These are phyloP conservation scores for Atherinomorus stipes DNA, from an alignment of 2,113 vertebrate genomes.

Conservation along the genomic window DNA sequence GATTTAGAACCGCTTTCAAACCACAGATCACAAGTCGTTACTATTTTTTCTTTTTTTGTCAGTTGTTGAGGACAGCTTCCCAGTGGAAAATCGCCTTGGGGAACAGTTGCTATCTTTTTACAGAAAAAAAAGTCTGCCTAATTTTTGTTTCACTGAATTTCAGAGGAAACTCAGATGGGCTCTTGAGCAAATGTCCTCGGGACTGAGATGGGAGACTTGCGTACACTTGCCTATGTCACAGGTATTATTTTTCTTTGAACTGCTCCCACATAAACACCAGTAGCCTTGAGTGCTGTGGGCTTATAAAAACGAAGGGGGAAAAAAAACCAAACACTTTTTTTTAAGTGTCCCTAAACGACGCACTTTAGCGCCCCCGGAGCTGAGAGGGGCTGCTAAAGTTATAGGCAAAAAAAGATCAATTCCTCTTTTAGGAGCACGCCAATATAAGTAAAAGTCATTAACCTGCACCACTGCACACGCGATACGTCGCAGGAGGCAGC, in stretches of 20 bases:
- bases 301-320: too few relatives aligned
- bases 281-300: too few relatives aligned
- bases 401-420: neutral
- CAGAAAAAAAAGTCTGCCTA: neutral
- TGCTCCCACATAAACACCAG: too few relatives aligned
- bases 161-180: neutral
- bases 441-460: neutral
- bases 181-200: neutral
- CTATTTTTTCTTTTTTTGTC: neutral
- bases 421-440: neutral
- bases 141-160: slow-evolving; percentile 1
- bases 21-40: neutral
- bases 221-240: neutral
- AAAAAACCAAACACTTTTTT: too few relatives aligned
- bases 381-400: neutral
- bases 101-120: neutral
- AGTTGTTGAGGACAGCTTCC: too few relatives aligned
- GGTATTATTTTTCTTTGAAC: neutral
- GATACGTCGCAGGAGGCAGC: neutral
- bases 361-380: neutral
- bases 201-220: neutral
- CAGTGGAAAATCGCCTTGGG: neutral
- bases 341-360: slow-evolving; percentile 19
- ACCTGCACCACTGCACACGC: neutral
- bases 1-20: slow-evolving; percentile 14